Percentiles rank a stretch among this genome's conserved stretches.
These are phyloP conservation scores for Dascyllus trimaculatus DNA, from an alignment of 2,113 vertebrate genomes.

Conservation along the genomic window DNA sequence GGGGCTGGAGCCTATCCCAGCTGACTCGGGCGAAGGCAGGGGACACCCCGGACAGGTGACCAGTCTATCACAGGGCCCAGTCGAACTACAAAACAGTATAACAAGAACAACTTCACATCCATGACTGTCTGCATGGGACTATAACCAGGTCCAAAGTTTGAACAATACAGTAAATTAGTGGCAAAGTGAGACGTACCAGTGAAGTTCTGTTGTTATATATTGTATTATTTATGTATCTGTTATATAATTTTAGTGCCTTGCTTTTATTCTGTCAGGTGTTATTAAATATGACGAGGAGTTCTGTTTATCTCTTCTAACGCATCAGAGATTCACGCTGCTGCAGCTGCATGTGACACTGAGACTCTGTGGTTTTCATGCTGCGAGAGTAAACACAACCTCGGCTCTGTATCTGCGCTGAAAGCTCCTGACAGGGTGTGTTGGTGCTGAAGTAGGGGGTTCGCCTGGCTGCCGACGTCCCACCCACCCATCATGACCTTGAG, in stretches of 20 bases:
- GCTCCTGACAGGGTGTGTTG: conserved; percentile 35
- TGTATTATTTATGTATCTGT: background rate
- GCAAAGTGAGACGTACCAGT: background rate
- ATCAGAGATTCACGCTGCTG: background rate
- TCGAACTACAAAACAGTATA: too few relatives aligned
- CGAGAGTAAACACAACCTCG: conserved; percentile 10
- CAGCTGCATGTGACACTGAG: background rate
- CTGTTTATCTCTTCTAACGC: background rate
- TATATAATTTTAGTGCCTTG: background rate
- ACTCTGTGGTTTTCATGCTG: conserved; percentile 32
- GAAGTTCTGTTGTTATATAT: background rate
- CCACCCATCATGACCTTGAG: conserved; percentile 51
- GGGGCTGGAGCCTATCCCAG: too few relatives aligned
- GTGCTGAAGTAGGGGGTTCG: background rate
- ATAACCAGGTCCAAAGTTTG: too few relatives aligned
- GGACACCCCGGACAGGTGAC: too few relatives aligned
- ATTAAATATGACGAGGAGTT: background rate
- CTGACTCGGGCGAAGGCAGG: too few relatives aligned
- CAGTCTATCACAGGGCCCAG: too few relatives aligned
- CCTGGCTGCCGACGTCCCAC: conserved; percentile 18
- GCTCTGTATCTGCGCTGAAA: conserved; percentile 32
- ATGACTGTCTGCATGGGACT: too few relatives aligned
- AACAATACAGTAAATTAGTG: too few relatives aligned
- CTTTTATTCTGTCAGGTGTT: background rate
- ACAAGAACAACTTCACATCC: too few relatives aligned